Evolutionary conservation across 1,140 invertebrate species (phyloP).

Genomic region (Heliconius nattereri): DNA sequence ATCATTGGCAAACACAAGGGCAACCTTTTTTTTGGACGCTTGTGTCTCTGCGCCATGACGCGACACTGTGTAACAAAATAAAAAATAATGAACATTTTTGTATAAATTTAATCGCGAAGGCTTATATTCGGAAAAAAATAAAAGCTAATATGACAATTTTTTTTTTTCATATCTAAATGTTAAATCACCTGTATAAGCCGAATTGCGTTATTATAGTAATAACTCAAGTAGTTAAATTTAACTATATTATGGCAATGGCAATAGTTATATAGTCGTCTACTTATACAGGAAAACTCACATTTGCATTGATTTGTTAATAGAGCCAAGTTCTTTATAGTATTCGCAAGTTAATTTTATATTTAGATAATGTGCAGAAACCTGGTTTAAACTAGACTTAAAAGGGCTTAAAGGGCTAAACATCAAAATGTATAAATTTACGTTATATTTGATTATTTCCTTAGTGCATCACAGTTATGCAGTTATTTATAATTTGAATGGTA

Average conservation of each 20-base stretch:
- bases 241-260: background rate
- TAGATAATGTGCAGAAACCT: no score
- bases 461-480: slow-evolving; percentile 11
- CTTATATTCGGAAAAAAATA: no score
- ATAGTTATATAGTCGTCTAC: background rate
- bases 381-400: no score
- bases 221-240: background rate
- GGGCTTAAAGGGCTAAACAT: background rate
- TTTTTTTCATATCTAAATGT: background rate
- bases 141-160: background rate
- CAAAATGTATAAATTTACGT: background rate
- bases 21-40: no score
- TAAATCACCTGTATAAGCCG: background rate
- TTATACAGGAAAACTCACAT: background rate
- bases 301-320: background rate
- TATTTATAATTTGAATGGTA: slow-evolving; percentile 39
- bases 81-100: no score
- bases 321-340: no score
- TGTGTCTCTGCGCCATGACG: no score
- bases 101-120: no score
- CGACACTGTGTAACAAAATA: no score
- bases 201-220: background rate
- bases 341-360: no score
- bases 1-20: no score
- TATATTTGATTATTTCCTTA: background rate